Percentiles rank a stretch among this genome's conserved stretches.
Evolutionary conservation across 2,797 vertebrate genomes (phyloP).

Genomic region (Gymnodraco acuticeps): DNA sequence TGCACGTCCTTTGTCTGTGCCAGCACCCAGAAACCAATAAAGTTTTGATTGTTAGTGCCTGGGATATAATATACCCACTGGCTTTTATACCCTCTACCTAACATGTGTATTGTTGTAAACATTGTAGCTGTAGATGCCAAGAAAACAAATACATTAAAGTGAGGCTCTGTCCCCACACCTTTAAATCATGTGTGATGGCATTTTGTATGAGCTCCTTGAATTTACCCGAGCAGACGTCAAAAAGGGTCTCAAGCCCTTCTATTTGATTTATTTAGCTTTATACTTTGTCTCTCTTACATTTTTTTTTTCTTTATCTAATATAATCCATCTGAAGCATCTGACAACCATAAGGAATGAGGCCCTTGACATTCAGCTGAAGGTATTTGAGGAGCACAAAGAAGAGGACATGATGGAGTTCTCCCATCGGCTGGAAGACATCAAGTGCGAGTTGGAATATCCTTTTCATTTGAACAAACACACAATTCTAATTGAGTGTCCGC

Average conservation of each 20-base stretch:
- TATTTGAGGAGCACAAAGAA: slow-evolving; percentile 97
- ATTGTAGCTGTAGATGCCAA: slow-evolving; percentile 48
- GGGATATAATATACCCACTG: slow-evolving; percentile 56
- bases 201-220: slow-evolving; percentile 29
- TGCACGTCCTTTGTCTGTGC: slow-evolving; percentile 67
- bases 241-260: slow-evolving; percentile 9
- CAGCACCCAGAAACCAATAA: slow-evolving; percentile 70
- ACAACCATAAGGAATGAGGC: slow-evolving; percentile 90
- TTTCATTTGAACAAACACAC: slow-evolving; percentile 60
- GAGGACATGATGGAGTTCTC: slow-evolving; percentile 98
- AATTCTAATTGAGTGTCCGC: slow-evolving; percentile 5
- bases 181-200: slow-evolving; percentile 34
- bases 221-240: slow-evolving; percentile 14
- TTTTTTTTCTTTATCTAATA: slow-evolving; percentile 20
- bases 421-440: slow-evolving; percentile 95
- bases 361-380: slow-evolving; percentile 97
- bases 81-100: slow-evolving; percentile 58
- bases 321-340: slow-evolving; percentile 83
- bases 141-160: slow-evolving; percentile 57
- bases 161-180: slow-evolving; percentile 25
- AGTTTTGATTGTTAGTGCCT: slow-evolving; percentile 45
- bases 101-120: slow-evolving; percentile 70
- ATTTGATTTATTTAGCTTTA: slow-evolving; percentile 19
- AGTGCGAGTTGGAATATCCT: slow-evolving; percentile 98
- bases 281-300: slow-evolving; percentile 7